Percentiles rank a stretch among this genome's conserved stretches.
Conservation (phyloP, 1,140 invertebrate species). For the Conus ventricosus region DNA sequence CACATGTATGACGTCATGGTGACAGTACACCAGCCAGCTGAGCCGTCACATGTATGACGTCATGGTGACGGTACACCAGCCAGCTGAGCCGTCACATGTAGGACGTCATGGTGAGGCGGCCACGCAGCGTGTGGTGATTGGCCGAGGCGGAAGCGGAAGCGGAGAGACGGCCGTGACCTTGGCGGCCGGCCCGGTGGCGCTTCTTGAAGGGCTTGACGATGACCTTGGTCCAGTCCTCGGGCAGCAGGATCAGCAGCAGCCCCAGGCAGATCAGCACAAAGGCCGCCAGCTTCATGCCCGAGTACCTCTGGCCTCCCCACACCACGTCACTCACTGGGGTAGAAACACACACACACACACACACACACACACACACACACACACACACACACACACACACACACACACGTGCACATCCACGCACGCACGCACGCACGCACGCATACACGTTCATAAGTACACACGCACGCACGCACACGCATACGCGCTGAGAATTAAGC, state of each 20-base stretch:
- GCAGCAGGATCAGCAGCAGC: slow-evolving; percentile 88
- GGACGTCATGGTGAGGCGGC: slow-evolving; percentile 32
- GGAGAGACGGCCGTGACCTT: background rate
- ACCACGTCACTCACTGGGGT: slow-evolving; percentile 90
- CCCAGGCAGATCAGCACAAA: slow-evolving; percentile 85
- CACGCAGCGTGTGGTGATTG: slow-evolving; percentile 30
- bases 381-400: background rate
- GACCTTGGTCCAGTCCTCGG: slow-evolving; percentile 92
- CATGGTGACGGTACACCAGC: background rate
- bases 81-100: slow-evolving; percentile 8
- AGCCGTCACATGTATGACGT: slow-evolving; percentile 28
- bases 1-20: slow-evolving; percentile 36
- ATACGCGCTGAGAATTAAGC: background rate
- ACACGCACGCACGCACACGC: background rate
- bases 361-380: slow-evolving; percentile 1
- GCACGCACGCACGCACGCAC: background rate
- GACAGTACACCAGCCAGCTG: background rate
- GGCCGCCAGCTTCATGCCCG: slow-evolving; percentile 95
- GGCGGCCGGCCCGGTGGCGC: background rate
- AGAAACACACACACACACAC: background rate
- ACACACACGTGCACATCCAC: background rate
- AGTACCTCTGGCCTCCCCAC: slow-evolving; percentile 88
- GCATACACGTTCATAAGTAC: background rate
- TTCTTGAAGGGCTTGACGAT: slow-evolving; percentile 38
- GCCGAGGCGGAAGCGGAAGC: background rate